phyloP scores from a whole-genome alignment of 2,797 vertebrate genomes.

The Ispidina lecontei region DNA sequence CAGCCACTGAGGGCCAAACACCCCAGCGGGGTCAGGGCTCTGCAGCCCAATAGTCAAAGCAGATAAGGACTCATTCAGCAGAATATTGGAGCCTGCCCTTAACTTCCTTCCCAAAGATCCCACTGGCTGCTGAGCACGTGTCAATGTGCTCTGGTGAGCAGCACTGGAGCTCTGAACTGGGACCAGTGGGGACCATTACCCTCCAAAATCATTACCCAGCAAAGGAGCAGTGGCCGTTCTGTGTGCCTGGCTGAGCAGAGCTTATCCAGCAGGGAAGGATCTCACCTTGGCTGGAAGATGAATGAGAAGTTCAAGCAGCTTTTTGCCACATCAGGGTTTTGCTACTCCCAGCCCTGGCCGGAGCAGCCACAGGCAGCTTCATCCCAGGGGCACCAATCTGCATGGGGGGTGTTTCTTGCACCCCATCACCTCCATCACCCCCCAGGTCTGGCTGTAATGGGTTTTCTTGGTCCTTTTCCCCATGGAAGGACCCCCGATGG shows the following conservation, averaged over 20 bases:
- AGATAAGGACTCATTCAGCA: background rate
- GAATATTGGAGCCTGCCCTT: background rate
- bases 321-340: background rate
- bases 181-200: background rate
- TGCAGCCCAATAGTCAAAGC: background rate
- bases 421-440: background rate
- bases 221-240: background rate
- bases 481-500: fast-evolving
- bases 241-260: background rate
- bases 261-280: background rate
- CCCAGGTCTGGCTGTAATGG: background rate
- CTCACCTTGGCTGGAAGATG: background rate
- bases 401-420: background rate
- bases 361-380: background rate
- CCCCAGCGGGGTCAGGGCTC: background rate
- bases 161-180: background rate
- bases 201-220: background rate
- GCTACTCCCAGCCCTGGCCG: background rate
- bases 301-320: background rate
- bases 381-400: fast-evolving
- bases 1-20: background rate
- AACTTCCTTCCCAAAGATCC: background rate
- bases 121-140: background rate
- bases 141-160: background rate
- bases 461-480: background rate